A percentile compares a stretch with the other conserved stretches of the same genome.
phyloP scores from a whole-genome alignment of 53 echinoderm and acorn worm species.

The Holothuria scabra region DNA sequence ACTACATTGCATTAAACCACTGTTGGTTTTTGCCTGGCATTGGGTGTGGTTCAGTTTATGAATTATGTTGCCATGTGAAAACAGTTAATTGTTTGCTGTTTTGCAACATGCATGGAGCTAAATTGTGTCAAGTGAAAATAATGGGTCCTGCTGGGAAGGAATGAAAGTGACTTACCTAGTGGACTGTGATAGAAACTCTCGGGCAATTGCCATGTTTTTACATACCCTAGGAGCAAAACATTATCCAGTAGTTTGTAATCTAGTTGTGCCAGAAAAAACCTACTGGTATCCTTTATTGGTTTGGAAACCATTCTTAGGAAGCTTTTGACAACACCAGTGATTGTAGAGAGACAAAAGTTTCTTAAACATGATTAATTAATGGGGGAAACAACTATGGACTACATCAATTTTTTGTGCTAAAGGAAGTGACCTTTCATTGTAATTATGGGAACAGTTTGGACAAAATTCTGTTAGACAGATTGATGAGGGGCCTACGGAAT shows the following conservation, averaged over 20 bases:
- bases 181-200: not conserved
- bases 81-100: too few relatives aligned
- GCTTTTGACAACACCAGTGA: conserved; percentile 41
- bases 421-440: conserved; percentile 51
- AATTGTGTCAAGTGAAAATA: too few relatives aligned
- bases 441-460: conserved; percentile 55
- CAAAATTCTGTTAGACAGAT: conserved; percentile 53
- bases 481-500: conserved; percentile 50
- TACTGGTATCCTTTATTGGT: conserved; percentile 33
- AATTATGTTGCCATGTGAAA: too few relatives aligned
- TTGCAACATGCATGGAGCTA: too few relatives aligned
- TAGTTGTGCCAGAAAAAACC: conserved; percentile 58
- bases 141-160: too few relatives aligned
- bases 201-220: conserved; percentile 49
- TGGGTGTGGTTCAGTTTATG: too few relatives aligned
- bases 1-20: too few relatives aligned
- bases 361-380: conserved; percentile 46
- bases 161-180: too few relatives aligned
- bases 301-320: conserved; percentile 42
- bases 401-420: conserved; percentile 52
- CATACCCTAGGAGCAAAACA: conserved; percentile 45
- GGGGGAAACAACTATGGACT: conserved; percentile 47
- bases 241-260: conserved; percentile 55
- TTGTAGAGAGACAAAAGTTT: conserved; percentile 53
- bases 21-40: too few relatives aligned